A percentile compares a stretch with the other conserved stretches of the same genome.
phyloP scores from a whole-genome alignment of 2,888 invertebrate genomes.

The Siphlonurus alternatus region DNA sequence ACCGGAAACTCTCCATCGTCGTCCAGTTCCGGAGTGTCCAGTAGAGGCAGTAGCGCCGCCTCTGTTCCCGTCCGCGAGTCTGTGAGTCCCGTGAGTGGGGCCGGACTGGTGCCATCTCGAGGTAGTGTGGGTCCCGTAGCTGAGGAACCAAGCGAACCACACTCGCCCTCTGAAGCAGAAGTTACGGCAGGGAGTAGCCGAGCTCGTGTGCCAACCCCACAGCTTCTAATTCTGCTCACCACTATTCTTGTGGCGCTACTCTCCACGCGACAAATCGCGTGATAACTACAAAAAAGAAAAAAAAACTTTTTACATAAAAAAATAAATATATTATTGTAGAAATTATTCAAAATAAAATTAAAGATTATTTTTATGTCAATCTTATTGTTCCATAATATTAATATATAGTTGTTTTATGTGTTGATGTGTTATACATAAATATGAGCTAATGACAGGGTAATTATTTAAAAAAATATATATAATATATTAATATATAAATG shows the following conservation, averaged over 20 bases:
- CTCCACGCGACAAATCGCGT: background rate
- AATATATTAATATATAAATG: no score
- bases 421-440: no score
- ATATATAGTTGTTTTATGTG: no score
- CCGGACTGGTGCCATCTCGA: background rate
- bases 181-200: background rate
- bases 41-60: background rate
- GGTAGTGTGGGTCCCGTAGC: background rate
- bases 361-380: background rate
- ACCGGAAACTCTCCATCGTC: background rate
- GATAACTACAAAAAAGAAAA: background rate
- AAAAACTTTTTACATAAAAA: no score
- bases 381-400: no score
- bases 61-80: background rate
- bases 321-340: background rate
- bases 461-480: no score
- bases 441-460: no score
- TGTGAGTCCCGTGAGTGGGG: no score
- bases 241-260: background rate
- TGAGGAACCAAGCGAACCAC: background rate
- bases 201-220: no score
- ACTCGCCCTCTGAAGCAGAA: background rate
- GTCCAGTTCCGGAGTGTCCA: background rate
- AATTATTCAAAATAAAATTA: background rate
- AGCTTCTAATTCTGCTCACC: background rate